Conservation (phyloP, 2,797 vertebrate species). For the Sebastolobus altivelis region DNA sequence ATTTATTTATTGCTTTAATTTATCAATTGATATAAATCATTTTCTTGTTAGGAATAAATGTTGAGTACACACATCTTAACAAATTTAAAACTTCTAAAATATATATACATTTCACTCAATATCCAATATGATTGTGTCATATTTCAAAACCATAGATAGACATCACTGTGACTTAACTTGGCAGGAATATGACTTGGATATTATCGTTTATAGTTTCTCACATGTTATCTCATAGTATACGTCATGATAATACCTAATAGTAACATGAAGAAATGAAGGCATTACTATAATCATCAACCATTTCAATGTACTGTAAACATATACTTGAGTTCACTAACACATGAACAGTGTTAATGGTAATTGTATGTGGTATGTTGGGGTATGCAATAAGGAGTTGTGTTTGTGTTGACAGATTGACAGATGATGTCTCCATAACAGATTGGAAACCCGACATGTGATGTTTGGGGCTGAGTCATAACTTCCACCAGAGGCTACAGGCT, state of each 20-base stretch:
- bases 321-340: not conserved
- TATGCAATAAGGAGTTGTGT: not conserved
- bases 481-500: conserved; percentile 1
- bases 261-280: not conserved
- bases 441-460: conserved; percentile 18
- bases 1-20: not conserved
- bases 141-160: too few relatives aligned
- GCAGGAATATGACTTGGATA: too few relatives aligned
- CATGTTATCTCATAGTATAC: not conserved
- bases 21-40: too few relatives aligned
- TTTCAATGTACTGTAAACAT: not conserved
- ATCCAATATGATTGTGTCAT: not conserved
- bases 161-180: too few relatives aligned
- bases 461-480: conserved; percentile 33
- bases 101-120: not conserved
- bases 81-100: not conserved
- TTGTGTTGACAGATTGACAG: conserved; percentile 7
- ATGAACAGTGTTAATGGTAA: not conserved
- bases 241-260: not conserved
- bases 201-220: not conserved
- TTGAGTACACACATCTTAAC: too few relatives aligned
- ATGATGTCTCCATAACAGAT: conserved; percentile 16
- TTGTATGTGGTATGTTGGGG: not conserved
- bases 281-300: not conserved
- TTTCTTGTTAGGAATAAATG: too few relatives aligned